phyloP scores from a whole-genome alignment of 2,113 vertebrate genomes.

The Girardinichthys multiradiatus region DNA sequence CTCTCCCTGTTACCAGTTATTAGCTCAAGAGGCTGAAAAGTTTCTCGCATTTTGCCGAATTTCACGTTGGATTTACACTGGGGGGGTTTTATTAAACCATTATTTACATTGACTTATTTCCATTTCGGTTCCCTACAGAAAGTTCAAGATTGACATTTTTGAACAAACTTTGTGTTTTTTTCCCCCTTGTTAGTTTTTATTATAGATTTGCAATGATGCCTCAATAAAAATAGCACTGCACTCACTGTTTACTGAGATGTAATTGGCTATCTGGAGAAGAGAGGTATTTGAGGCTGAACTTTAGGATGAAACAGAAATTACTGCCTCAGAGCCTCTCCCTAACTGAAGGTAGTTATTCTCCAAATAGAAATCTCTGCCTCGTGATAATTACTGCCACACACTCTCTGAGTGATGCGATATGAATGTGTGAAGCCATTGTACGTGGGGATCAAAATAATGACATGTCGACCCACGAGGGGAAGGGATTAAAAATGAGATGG shows the following conservation, averaged over 20 bases:
- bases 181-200: constrained; percentile 66
- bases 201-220: constrained; percentile 71
- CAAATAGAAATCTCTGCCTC: constrained; percentile 73
- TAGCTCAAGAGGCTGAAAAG: constrained; percentile 81
- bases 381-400: constrained; percentile 73
- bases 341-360: constrained; percentile 68
- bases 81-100: constrained; percentile 81
- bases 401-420: constrained; percentile 57
- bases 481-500: constrained; percentile 77
- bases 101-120: constrained; percentile 84
- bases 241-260: constrained; percentile 74
- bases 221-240: constrained; percentile 65
- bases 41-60: constrained; percentile 79
- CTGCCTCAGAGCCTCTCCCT: constrained; percentile 62
- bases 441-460: constrained; percentile 80
- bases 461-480: constrained; percentile 77
- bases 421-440: constrained; percentile 71
- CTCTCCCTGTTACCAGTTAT: constrained; percentile 80
- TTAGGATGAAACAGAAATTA: constrained; percentile 69
- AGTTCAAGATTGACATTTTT: constrained; percentile 78
- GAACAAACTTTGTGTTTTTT: constrained; percentile 72
- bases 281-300: constrained; percentile 66
- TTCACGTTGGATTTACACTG: constrained; percentile 80
- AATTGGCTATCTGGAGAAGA: constrained; percentile 75
- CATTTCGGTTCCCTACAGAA: constrained; percentile 77